Percentiles rank a stretch among this genome's conserved stretches.
Evolutionary conservation across 2,113 vertebrate species (phyloP).

Genomic region (Seriola aureovittata): DNA sequence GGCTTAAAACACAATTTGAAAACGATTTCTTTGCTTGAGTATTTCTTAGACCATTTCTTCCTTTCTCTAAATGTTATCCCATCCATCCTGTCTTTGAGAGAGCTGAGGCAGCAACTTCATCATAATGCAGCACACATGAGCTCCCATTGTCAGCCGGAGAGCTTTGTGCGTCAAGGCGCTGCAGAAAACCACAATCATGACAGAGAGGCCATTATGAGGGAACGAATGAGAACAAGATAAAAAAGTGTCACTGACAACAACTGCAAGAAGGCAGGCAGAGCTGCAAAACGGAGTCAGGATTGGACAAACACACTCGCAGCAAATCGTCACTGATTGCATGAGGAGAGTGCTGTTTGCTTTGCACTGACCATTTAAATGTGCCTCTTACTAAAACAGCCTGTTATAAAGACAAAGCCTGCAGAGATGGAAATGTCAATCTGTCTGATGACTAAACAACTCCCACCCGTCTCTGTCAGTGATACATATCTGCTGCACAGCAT

Average conservation of each 20-base stretch:
- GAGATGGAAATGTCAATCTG: constrained; percentile 66
- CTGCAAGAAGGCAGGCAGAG: constrained; percentile 35
- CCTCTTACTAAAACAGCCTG: constrained; percentile 32
- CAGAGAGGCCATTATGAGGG: constrained; percentile 66
- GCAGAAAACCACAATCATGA: constrained; percentile 72
- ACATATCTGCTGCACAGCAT: constrained; percentile 31
- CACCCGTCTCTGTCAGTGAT: constrained; percentile 26
- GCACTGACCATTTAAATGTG: constrained; percentile 50
- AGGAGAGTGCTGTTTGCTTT: constrained; percentile 57
- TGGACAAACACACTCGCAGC: constrained; percentile 48
- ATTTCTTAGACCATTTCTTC: neutral
- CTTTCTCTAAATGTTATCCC: constrained; percentile 3
- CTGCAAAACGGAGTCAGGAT: constrained; percentile 30
- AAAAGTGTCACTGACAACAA: constrained; percentile 48
- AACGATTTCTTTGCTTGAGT: neutral
- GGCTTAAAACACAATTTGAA: neutral
- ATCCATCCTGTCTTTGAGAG: constrained; percentile 7
- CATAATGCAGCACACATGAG: constrained; percentile 70
- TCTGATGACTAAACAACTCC: constrained; percentile 50
- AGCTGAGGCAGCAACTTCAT: constrained; percentile 56
- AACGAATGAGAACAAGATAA: constrained; percentile 61
- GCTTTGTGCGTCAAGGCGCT: constrained; percentile 53
- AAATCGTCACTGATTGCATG: constrained; percentile 60
- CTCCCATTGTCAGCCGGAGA: constrained; percentile 60
- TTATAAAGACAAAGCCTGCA: constrained; percentile 60